Percentiles rank a stretch among this genome's conserved stretches.
Evolutionary conservation across 2,113 vertebrate species (phyloP).

Genomic region (Brevimyrus niger): DNA sequence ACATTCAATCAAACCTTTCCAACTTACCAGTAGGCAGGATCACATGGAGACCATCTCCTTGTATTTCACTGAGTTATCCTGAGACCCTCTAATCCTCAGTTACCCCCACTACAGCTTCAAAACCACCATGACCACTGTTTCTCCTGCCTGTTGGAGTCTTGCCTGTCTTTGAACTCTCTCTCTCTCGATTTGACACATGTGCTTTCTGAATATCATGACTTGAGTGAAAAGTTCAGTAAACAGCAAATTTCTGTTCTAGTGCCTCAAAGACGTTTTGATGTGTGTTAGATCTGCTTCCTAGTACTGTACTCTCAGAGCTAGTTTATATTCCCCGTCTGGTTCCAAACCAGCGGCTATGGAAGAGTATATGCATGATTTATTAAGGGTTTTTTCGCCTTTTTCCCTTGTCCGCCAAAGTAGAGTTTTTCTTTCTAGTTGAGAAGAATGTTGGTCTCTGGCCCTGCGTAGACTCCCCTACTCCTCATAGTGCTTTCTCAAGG

Average conservation of each 20-base stretch:
- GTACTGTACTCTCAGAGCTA: not conserved
- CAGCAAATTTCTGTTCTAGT: not conserved
- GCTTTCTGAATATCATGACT: constrained; percentile 8
- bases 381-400: not conserved
- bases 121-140: not conserved
- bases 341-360: not conserved
- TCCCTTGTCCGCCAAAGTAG: not conserved
- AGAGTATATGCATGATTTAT: not conserved
- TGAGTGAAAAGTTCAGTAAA: not conserved
- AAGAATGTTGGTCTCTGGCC: not conserved
- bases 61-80: not conserved
- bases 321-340: not conserved
- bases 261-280: not conserved
- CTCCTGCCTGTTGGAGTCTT: not conserved
- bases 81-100: not conserved
- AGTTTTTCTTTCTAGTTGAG: not conserved
- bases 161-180: not conserved
- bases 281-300: not conserved
- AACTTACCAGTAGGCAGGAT: not conserved
- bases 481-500: not conserved
- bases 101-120: not conserved
- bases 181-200: not conserved
- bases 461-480: not conserved
- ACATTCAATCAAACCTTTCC: not conserved
- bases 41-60: not conserved